These are phyloP conservation scores for Cerceris ruficornis DNA, from an alignment of 2,888 invertebrate genomes.

Conservation along the genomic window DNA sequence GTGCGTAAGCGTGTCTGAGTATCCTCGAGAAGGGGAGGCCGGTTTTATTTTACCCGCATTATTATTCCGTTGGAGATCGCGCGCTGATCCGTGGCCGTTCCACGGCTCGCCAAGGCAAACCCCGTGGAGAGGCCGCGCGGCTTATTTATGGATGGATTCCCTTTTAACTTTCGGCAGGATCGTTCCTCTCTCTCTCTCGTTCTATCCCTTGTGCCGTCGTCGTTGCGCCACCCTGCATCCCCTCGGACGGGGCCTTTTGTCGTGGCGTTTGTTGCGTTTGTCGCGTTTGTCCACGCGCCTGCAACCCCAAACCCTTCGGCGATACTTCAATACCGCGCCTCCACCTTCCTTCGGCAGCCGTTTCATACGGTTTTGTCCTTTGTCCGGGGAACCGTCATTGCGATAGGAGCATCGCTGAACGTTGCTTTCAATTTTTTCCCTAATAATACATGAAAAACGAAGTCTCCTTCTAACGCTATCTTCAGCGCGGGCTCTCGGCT, in stretches of 20 bases:
- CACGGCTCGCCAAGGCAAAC: slow-evolving; percentile 69
- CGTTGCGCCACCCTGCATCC: not conserved
- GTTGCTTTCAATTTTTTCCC: not conserved
- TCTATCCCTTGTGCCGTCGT: not conserved
- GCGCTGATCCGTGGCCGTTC: slow-evolving; percentile 75
- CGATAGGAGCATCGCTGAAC: slow-evolving; percentile 37
- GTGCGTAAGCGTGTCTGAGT: slow-evolving; percentile 39
- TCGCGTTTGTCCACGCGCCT: slow-evolving; percentile 52
- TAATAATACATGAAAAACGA: slow-evolving; percentile 20
- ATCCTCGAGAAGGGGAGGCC: slow-evolving; percentile 58
- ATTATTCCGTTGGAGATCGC: slow-evolving; percentile 81
- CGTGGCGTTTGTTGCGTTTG: slow-evolving; percentile 29
- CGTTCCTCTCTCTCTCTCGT: slow-evolving; percentile 31
- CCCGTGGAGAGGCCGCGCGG: slow-evolving; percentile 58
- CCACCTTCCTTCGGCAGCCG: slow-evolving; percentile 12
- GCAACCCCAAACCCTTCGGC: slow-evolving; percentile 27
- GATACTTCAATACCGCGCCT: slow-evolving; percentile 27
- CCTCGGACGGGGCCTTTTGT: slow-evolving; percentile 27
- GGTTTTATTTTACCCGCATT: slow-evolving; percentile 81
- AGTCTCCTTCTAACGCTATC: not conserved
- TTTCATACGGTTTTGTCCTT: slow-evolving; percentile 36
- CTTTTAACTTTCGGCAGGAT: slow-evolving; percentile 78
- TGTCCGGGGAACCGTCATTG: not conserved
- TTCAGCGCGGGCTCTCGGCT: not conserved
- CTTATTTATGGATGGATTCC: slow-evolving; percentile 81